Evolutionary conservation across 2,797 vertebrate genomes (phyloP), one percentile per base, ranked within the genome.

Genomic region (Hippopotamyrus pictus): DNA sequence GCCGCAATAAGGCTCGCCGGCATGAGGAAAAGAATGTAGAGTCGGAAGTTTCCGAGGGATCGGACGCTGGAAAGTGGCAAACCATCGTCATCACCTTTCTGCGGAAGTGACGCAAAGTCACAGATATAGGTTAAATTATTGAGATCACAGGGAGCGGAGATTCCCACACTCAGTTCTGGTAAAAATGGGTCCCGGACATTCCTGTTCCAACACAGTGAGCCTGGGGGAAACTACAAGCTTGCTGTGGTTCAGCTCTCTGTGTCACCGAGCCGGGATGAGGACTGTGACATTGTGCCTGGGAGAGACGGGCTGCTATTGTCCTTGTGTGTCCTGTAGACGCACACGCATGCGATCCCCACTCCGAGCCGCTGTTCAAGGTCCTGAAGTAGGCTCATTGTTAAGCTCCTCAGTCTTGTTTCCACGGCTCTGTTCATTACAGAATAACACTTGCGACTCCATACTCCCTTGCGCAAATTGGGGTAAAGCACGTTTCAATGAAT

Each of bases 341-440:
- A 41, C 69, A n/a, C 12, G 29, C 65, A 41, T 54, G 22, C 41
- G 25, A 88, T 25, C 69, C 41, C 19, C 44, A 73, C 65, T 88
- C 29, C 76, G 84, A 69, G 90, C 91, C 89, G 91, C 92, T 93
- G 93, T 93, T 93, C 92, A 91, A 90, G 92, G 93, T 93, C 92
- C 93, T 93, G 92, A 93, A 93, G 90, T 79, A 46, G 83, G n/a
- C n/a, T n/a, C 37, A 51, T 53, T 53, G 73, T 85, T 51, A 83
- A 22, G 17, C 87, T 29, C n/a, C 59, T 69, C n/a, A 54, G 25
- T 19, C 25, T n/a, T 25, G 19, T 19, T 62, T 11, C 54, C 44
- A 37, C 11, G 5, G 25, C 86, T 90, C 65, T 29, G 85, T 33
- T 82, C 69, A 37, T 79, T 84, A 82, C 50, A 41, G 33, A n/a